Evolutionary conservation across 2,888 invertebrate species (phyloP), one percentile per base, ranked within the genome.

Genomic region (Pheosia gnoma): DNA sequence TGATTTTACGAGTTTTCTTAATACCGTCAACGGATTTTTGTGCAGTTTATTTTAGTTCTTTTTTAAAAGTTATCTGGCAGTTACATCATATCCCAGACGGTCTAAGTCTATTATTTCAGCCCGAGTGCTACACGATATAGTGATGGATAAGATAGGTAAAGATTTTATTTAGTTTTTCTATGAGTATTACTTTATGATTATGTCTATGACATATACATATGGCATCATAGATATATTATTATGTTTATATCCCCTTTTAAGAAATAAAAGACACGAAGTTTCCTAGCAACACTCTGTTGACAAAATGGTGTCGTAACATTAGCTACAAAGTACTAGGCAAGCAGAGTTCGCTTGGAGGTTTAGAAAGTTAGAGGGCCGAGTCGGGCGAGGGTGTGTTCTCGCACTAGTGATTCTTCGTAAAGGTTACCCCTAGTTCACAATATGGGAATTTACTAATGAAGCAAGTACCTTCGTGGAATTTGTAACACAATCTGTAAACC

Each of bases 231-330:
- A 25, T 25, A 25, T 25, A 25, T 25, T 25, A 25, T 25, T 25
- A 25, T 2, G 25, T 25, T 1, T 25, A 25, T 25, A 25, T 25
- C 25, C 25, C 25, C 25, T 41, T 45, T 45, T 45, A 45, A 10
- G 10, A 9, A 41, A 41, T 7, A 41, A 41, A 41, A 41, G 8
- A 41, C 8, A 41, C 41, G n/a, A 11, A 1, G 53, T 53, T 53
- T 11, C 38, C 53, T 41, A 56, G 13, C 39, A 56, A 25, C 25
- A 56, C 45, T 4, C 59, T 58, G 60, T 59, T 67, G 65, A 77
- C 79, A 78, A 78, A 71, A 78, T 77, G 78, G 76, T 88, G 88
- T 88, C 88, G 88, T 85, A 88, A 88, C 76, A 72, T 71, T 80
- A 80, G 75, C 71, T 74, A 79, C 68, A 69, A 72, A 75, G 66